Percentiles rank a stretch among this genome's conserved stretches.
Conservation (phyloP, 2,797 vertebrate genomes). For the Tachyglossus aculeatus region DNA sequence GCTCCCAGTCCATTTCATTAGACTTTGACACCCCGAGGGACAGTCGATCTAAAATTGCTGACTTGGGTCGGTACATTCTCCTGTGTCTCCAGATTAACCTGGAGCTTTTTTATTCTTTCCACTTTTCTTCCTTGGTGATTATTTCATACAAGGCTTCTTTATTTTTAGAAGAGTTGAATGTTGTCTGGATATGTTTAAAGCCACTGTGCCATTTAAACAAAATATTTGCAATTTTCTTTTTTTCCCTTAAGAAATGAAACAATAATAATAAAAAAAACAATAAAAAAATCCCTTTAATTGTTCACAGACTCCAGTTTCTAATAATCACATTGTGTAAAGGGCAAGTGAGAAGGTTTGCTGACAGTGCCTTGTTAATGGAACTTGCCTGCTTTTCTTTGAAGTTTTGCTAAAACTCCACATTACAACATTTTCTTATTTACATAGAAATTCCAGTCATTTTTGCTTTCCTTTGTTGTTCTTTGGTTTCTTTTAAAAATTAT, state of each 20-base stretch:
- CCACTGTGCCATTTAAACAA: neutral
- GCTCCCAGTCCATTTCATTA: neutral
- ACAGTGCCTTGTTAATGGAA: neutral
- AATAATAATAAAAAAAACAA: slow-evolving; percentile 27
- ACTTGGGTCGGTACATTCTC: neutral
- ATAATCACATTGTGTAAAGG: slow-evolving; percentile 2
- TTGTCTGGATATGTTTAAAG: slow-evolving; percentile 1
- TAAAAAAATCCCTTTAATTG: slow-evolving; percentile 30
- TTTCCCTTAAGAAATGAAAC: slow-evolving; percentile 31
- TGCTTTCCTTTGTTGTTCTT: neutral
- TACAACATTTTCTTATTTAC: slow-evolving; percentile 14
- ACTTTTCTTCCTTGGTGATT: neutral
- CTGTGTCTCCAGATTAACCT: neutral
- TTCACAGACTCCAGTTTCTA: slow-evolving; percentile 26
- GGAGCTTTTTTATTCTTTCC: neutral
- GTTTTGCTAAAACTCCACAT: slow-evolving; percentile 19
- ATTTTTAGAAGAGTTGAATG: slow-evolving; percentile 1
- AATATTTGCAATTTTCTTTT: slow-evolving; percentile 34
- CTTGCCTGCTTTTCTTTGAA: slow-evolving; percentile 37
- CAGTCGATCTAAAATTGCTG: neutral
- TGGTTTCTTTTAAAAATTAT: neutral
- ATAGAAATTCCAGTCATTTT: slow-evolving; percentile 33
- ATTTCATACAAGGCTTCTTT: neutral
- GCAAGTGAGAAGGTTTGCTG: neutral
- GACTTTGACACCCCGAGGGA: neutral